phyloP scores from a whole-genome alignment of 1,140 invertebrate species.

The Thrips palmi region DNA sequence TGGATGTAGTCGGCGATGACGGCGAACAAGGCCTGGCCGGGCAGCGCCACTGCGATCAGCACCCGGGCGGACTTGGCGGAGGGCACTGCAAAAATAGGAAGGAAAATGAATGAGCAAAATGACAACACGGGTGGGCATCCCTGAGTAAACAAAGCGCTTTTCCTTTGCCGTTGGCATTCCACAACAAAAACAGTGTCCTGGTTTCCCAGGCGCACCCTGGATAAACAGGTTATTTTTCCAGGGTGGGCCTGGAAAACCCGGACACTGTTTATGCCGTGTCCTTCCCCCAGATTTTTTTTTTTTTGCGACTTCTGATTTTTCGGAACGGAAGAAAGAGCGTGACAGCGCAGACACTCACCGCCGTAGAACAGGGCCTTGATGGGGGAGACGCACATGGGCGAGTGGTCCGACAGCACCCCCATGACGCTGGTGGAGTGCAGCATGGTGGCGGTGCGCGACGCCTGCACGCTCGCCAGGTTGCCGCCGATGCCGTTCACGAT shows the following conservation, averaged over 20 bases:
- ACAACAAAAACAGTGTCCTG: too few relatives aligned
- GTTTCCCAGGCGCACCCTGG: too few relatives aligned
- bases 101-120: background rate
- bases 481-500: slow-evolving; percentile 93
- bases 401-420: slow-evolving; percentile 54
- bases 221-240: too few relatives aligned
- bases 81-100: slow-evolving; percentile 32
- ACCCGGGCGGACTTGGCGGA: slow-evolving; percentile 69
- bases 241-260: too few relatives aligned
- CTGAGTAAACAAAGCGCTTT: too few relatives aligned
- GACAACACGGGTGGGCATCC: too few relatives aligned
- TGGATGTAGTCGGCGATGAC: slow-evolving; percentile 57
- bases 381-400: slow-evolving; percentile 55
- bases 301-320: too few relatives aligned
- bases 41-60: slow-evolving; percentile 65
- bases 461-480: slow-evolving; percentile 93
- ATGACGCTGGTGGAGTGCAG: slow-evolving; percentile 65
- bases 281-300: too few relatives aligned
- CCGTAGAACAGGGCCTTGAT: slow-evolving; percentile 63
- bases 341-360: slow-evolving; percentile 33
- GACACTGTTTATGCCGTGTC: too few relatives aligned
- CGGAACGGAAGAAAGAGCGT: background rate
- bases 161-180: too few relatives aligned
- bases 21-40: slow-evolving; percentile 84
- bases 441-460: slow-evolving; percentile 82